A percentile compares a stretch with the other conserved stretches of the same genome.
Conservation (phyloP, 2,888 invertebrate species). For the Chalcosyrphus nemorum region DNA sequence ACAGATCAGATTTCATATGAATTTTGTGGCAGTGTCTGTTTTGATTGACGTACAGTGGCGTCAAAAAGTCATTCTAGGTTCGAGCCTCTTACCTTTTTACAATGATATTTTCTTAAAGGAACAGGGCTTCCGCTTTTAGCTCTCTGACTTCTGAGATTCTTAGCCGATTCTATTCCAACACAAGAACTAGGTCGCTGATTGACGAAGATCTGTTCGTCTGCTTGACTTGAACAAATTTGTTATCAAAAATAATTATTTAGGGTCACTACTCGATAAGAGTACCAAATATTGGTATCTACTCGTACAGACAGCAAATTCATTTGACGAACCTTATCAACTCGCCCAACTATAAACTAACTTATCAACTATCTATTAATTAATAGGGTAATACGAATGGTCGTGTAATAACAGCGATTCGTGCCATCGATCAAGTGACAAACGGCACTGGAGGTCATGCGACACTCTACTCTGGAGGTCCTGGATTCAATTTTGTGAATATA, state of each 20-base stretch:
- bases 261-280: background rate
- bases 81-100: too few species aligned
- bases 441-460: constrained; percentile 80
- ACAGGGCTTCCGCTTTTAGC: too few species aligned
- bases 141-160: too few species aligned
- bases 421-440: constrained; percentile 79
- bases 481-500: constrained; percentile 79
- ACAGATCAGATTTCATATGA: too few species aligned
- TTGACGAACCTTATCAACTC: background rate
- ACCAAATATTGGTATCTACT: background rate
- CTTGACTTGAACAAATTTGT: too few species aligned
- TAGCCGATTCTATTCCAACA: too few species aligned
- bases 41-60: too few species aligned
- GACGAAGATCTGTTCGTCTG: too few species aligned
- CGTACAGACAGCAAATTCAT: background rate
- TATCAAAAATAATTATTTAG: background rate
- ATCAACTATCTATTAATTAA: constrained; percentile 16
- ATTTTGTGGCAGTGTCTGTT: too few species aligned
- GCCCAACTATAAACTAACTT: background rate
- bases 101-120: too few species aligned
- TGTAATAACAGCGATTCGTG: constrained; percentile 79
- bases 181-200: too few species aligned
- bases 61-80: too few species aligned
- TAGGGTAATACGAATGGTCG: constrained; percentile 73
- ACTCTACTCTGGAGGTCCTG: constrained; percentile 80